Evolutionary conservation across 1,140 invertebrate species (phyloP).

Genomic region (Lepidurus apus): DNA sequence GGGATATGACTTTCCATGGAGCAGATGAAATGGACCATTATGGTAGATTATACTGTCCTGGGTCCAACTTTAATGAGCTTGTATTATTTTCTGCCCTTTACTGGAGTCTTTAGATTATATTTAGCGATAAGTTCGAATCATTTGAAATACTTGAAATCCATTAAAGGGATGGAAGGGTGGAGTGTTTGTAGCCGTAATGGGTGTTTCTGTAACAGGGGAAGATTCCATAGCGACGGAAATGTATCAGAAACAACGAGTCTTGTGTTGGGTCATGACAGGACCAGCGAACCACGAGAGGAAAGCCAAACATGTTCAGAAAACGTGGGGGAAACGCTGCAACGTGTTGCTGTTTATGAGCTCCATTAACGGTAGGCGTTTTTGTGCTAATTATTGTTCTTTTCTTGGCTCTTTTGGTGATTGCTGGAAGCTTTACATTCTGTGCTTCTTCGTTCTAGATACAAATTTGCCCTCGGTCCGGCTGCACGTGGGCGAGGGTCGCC

Average conservation of each 20-base stretch:
- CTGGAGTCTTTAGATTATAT: no score
- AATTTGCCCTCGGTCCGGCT: slow-evolving; percentile 48
- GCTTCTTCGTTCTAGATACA: slow-evolving; percentile 42
- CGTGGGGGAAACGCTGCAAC: slow-evolving; percentile 92
- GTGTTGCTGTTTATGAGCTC: slow-evolving; percentile 84
- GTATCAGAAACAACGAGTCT: slow-evolving; percentile 54
- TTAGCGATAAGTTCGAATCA: not conserved
- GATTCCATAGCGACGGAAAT: slow-evolving; percentile 29
- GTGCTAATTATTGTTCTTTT: not conserved
- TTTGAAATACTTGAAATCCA: not conserved
- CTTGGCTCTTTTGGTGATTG: no score
- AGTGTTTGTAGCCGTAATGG: no score
- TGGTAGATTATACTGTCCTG: no score
- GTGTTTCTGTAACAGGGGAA: not conserved
- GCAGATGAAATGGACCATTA: slow-evolving; percentile 25
- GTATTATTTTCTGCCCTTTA: no score
- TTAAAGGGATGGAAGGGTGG: no score
- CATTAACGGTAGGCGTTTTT: slow-evolving; percentile 52
- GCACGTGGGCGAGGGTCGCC: slow-evolving; percentile 73
- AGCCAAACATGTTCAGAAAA: slow-evolving; percentile 85
- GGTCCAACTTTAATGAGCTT: no score
- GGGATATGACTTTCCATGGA: slow-evolving; percentile 24
- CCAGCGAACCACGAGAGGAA: slow-evolving; percentile 83
- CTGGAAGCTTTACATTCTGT: no score
- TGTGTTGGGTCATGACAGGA: slow-evolving; percentile 95